These are phyloP conservation scores for Sebastes minor DNA, from an alignment of 2,797 vertebrate species.

Conservation along the genomic window DNA sequence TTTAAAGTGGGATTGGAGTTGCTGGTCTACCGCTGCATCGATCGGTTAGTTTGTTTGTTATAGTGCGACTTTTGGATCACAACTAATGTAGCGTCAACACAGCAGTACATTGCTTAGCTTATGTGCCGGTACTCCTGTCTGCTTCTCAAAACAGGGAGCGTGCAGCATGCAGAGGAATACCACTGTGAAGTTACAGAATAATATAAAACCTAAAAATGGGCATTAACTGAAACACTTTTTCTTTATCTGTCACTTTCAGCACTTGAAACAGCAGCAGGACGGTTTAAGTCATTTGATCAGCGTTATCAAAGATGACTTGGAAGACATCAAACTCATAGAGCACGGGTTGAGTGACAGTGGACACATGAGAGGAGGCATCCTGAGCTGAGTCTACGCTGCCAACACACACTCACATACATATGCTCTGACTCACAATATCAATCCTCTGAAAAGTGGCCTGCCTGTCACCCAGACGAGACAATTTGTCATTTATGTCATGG, in stretches of 20 bases:
- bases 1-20: too few relatives aligned
- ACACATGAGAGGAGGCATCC: conserved; percentile 88
- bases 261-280: conserved; percentile 97
- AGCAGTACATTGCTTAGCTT: too few relatives aligned
- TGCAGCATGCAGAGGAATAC: too few relatives aligned
- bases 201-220: not conserved
- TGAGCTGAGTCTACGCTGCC: conserved; percentile 84
- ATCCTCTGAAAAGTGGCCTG: not conserved
- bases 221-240: not conserved
- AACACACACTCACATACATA: not conserved
- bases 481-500: not conserved
- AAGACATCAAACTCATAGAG: conserved; percentile 96
- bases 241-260: conserved; percentile 76
- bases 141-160: too few relatives aligned
- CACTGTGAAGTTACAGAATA: too few relatives aligned
- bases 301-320: conserved; percentile 96
- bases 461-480: not conserved
- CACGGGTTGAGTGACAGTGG: conserved; percentile 92
- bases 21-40: too few relatives aligned
- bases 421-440: not conserved
- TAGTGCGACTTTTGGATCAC: too few relatives aligned
- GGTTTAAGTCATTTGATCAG: conserved; percentile 95
- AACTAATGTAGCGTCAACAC: too few relatives aligned
- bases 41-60: too few relatives aligned
- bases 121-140: too few relatives aligned